Evolutionary conservation across 2,888 invertebrate species (phyloP).

Genomic region (Chymomyza procnemis): DNA sequence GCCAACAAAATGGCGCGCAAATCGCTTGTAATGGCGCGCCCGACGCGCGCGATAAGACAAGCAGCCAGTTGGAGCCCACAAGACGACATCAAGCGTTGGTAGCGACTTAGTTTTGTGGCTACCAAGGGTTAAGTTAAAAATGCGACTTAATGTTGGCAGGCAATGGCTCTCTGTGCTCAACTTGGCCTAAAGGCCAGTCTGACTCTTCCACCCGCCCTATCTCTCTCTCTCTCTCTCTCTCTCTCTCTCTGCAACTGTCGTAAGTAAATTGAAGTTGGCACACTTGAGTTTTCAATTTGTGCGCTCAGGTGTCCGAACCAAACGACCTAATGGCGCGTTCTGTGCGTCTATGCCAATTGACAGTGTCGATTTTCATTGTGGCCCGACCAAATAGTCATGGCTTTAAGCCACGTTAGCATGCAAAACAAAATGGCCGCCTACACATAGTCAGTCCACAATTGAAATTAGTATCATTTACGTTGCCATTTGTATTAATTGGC

Average conservation of each 20-base stretch:
- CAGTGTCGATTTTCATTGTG: constrained; percentile 39
- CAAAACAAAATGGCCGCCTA: neutral
- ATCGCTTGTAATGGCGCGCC: constrained; percentile 43
- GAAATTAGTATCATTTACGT: constrained; percentile 60
- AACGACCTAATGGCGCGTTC: constrained; percentile 14
- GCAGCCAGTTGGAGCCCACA: neutral
- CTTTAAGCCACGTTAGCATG: neutral
- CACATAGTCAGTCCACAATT: constrained; percentile 23
- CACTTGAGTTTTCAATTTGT: constrained; percentile 60
- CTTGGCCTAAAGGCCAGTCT: neutral
- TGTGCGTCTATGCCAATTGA: constrained; percentile 38
- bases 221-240: too few species aligned
- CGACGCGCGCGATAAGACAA: constrained; percentile 37
- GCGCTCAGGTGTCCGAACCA: neutral
- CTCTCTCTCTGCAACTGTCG: too few species aligned
- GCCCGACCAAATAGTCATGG: neutral
- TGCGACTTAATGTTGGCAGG: neutral
- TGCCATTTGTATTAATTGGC: constrained; percentile 49
- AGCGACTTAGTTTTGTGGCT: constrained; percentile 46
- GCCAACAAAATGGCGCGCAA: constrained; percentile 46
- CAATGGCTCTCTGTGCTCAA: neutral
- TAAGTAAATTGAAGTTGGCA: constrained; percentile 34
- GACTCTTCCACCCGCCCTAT: too few species aligned
- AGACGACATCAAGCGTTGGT: neutral
- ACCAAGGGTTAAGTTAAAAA: constrained; percentile 35